phyloP scores from a whole-genome alignment of 2,797 vertebrate species.

The Sylvia borin region DNA sequence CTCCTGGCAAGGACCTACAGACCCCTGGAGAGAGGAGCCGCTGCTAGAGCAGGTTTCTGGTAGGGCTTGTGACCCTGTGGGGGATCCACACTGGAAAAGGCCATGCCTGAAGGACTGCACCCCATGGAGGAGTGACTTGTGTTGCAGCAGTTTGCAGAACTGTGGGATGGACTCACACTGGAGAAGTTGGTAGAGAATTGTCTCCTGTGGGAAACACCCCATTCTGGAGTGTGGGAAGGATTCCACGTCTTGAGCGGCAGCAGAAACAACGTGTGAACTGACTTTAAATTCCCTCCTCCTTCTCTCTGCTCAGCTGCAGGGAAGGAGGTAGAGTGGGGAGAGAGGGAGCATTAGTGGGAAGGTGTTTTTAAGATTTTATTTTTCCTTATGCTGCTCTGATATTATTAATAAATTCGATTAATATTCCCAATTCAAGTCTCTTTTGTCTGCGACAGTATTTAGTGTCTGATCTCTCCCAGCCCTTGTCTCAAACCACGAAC shows the following conservation, averaged over 20 bases:
- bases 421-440: rapidly evolving
- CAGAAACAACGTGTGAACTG: not conserved
- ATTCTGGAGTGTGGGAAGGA: not conserved
- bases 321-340: not conserved
- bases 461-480: not conserved
- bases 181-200: not conserved
- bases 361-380: not conserved
- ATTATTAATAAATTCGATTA: not conserved
- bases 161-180: too few relatives aligned
- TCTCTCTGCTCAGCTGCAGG: not conserved
- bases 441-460: not conserved
- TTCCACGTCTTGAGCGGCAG: not conserved
- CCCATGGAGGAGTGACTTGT: not conserved
- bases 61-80: not conserved
- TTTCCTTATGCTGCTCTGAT: not conserved
- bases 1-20: not conserved
- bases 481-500: not conserved
- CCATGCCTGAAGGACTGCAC: not conserved
- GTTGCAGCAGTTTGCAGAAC: not conserved
- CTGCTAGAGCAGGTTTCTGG: not conserved
- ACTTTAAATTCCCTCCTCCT: not conserved
- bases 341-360: not conserved
- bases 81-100: not conserved
- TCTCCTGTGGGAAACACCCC: rapidly evolving
- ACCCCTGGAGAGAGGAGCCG: not conserved